Evolutionary conservation across 2,113 vertebrate species (phyloP).

Genomic region (Chionomys nivalis): DNA sequence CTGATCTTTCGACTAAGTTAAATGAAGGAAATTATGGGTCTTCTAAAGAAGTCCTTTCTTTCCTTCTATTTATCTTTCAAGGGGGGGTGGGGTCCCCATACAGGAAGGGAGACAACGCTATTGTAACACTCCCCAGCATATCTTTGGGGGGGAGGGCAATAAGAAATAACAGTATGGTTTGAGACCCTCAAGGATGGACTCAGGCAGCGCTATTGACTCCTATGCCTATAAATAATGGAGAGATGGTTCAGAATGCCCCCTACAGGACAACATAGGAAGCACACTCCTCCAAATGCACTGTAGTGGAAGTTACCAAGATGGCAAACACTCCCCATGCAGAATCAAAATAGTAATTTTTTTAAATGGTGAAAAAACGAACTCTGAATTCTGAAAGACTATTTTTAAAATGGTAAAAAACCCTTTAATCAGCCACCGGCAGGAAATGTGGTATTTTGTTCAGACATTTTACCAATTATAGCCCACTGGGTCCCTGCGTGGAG

Average conservation of each 20-base stretch:
- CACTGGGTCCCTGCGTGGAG: slow-evolving; percentile 64
- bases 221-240: neutral
- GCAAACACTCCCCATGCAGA: slow-evolving; percentile 50
- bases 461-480: slow-evolving; percentile 77
- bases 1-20: slow-evolving; percentile 70
- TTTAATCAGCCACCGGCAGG: slow-evolving; percentile 74
- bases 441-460: slow-evolving; percentile 69
- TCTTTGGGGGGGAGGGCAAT: neutral
- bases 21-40: slow-evolving; percentile 64
- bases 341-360: slow-evolving; percentile 70
- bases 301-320: neutral
- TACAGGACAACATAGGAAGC: neutral
- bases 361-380: slow-evolving; percentile 43
- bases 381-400: slow-evolving; percentile 66
- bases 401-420: slow-evolving; percentile 71
- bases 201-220: neutral
- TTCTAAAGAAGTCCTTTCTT: neutral
- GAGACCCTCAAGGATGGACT: neutral
- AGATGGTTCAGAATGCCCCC: neutral
- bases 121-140: neutral
- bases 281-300: neutral
- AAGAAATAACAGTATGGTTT: neutral
- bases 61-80: neutral
- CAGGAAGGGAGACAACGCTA: neutral
- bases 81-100: neutral